phyloP scores from a whole-genome alignment of 2,113 vertebrate genomes.

The Zapornia atra region DNA sequence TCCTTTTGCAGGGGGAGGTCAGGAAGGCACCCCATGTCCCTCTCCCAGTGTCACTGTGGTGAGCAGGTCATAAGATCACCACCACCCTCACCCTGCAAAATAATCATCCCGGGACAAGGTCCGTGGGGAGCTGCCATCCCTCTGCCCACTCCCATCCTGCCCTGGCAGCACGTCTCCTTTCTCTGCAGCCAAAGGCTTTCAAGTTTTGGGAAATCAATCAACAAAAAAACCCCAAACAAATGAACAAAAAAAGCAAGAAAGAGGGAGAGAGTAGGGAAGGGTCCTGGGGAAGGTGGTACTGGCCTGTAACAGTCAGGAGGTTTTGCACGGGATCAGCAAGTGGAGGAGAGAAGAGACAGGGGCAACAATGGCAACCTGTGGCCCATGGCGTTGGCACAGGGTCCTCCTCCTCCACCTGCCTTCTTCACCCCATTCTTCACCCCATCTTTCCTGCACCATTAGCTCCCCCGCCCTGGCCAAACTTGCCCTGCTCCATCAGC shows the following conservation, averaged over 20 bases:
- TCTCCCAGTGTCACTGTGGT: background rate
- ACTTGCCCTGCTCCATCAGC: background rate
- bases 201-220: conserved; percentile 63
- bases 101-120: background rate
- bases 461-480: background rate
- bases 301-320: conserved; percentile 49
- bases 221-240: background rate
- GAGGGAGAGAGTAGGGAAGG: background rate
- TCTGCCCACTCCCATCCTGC: background rate
- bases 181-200: conserved; percentile 68
- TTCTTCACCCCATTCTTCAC: background rate
- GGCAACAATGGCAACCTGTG: background rate
- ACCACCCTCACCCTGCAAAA: background rate
- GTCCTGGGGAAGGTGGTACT: conserved; percentile 59
- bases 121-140: background rate
- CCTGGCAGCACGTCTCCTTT: background rate
- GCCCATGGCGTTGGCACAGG: background rate
- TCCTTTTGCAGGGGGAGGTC: background rate
- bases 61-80: background rate
- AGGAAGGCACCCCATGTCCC: background rate
- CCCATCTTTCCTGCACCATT: background rate
- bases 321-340: background rate
- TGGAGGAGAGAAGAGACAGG: background rate
- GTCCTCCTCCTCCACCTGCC: background rate
- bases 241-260: background rate